A percentile compares a stretch with the other conserved stretches of the same genome.
These are phyloP conservation scores for Physella acuta DNA, from an alignment of 1,140 invertebrate species.

Conservation along the genomic window DNA sequence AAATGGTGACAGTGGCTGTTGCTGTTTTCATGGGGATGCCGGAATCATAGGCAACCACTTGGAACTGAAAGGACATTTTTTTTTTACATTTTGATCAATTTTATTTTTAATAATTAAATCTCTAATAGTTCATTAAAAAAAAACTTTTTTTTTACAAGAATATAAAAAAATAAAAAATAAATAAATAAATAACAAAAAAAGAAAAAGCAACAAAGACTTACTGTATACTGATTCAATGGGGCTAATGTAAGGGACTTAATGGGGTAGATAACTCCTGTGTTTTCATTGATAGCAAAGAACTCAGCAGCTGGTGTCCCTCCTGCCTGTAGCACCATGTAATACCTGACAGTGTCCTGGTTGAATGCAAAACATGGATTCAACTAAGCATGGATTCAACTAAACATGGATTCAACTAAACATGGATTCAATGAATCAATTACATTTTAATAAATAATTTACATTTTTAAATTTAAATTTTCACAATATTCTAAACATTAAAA, in stretches of 20 bases:
- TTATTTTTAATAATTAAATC: no score
- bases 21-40: conserved; percentile 8
- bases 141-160: background rate
- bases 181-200: background rate
- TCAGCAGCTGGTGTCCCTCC: background rate
- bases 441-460: no score
- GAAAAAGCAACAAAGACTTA: background rate
- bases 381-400: no score
- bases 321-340: background rate
- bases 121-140: no score
- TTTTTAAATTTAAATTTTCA: no score
- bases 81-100: no score
- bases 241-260: conserved; percentile 3
- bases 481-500: no score
- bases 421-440: no score
- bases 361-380: no score
- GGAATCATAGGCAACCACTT: conserved; percentile 14
- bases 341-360: conserved; percentile 9
- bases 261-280: background rate
- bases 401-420: no score
- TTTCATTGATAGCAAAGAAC: conserved; percentile 4
- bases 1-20: conserved; percentile 1
- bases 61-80: conserved; percentile 21
- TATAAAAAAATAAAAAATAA: background rate
- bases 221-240: background rate